Conservation (phyloP, 2,797 vertebrate genomes). For the Takifugu ocellatus region DNA sequence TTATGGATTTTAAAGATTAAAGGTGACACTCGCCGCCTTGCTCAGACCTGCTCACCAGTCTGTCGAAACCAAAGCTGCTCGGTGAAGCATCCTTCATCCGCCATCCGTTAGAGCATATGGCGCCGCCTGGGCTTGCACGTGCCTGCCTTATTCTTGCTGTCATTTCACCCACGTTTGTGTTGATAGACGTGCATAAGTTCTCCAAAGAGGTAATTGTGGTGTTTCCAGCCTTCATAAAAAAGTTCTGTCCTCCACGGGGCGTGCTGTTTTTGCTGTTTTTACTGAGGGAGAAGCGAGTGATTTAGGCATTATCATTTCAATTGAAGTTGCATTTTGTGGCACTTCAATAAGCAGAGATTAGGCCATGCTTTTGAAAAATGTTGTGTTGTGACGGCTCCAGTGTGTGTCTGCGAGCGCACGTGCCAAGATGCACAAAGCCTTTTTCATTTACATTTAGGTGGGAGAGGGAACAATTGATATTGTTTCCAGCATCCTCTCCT, state of each 20-base stretch:
- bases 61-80: slow-evolving; percentile 69
- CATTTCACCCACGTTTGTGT: slow-evolving; percentile 37
- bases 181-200: slow-evolving; percentile 25
- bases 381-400: slow-evolving; percentile 12
- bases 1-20: slow-evolving; percentile 65
- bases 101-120: slow-evolving; percentile 45
- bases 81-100: slow-evolving; percentile 59
- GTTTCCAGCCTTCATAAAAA: slow-evolving; percentile 7
- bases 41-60: slow-evolving; percentile 67
- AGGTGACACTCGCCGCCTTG: slow-evolving; percentile 71
- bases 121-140: slow-evolving; percentile 12
- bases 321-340: slow-evolving; percentile 28
- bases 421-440: background rate
- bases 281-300: background rate
- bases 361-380: slow-evolving; percentile 35
- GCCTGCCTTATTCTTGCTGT: slow-evolving; percentile 18
- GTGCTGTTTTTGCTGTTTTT: slow-evolving; percentile 9
- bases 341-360: slow-evolving; percentile 37
- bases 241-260: slow-evolving; percentile 1
- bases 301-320: slow-evolving; percentile 29
- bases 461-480: slow-evolving; percentile 20
- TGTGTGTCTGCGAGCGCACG: slow-evolving; percentile 2
- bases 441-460: slow-evolving; percentile 16
- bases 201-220: slow-evolving; percentile 12
- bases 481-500: slow-evolving; percentile 28